Evolutionary conservation across 2,113 vertebrate genomes (phyloP).

Genomic region (Panthera leo): DNA sequence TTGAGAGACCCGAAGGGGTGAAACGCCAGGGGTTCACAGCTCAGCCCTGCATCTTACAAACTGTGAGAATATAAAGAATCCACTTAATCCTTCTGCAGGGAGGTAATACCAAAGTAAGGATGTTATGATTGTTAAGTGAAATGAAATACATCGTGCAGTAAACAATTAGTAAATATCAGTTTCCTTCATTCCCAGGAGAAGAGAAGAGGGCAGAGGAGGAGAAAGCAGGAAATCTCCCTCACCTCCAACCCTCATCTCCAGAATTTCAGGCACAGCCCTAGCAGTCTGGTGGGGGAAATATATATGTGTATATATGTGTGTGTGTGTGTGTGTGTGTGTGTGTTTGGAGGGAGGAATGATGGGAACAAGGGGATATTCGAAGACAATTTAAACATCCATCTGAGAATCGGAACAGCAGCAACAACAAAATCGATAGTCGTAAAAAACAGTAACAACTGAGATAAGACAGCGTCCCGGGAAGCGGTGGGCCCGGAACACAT

Average conservation of each 20-base stretch:
- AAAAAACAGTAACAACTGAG: neutral
- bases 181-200: neutral
- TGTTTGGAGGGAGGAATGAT: neutral
- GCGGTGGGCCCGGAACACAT: neutral
- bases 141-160: neutral
- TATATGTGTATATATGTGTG: fast-evolving
- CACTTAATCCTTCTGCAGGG: neutral
- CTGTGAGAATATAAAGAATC: neutral
- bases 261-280: neutral
- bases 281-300: neutral
- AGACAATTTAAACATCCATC: neutral
- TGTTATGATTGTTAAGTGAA: neutral
- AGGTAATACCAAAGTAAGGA: neutral
- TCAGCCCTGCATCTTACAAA: neutral
- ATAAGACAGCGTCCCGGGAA: neutral
- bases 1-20: too few species aligned
- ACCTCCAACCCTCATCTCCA: neutral
- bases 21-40: neutral
- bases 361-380: neutral
- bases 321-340: too few species aligned
- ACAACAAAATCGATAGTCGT: neutral
- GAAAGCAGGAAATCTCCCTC: neutral
- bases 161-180: neutral
- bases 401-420: neutral
- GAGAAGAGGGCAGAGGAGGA: neutral